Percentiles rank a stretch among this genome's conserved stretches.
These are phyloP conservation scores for Copidosoma floridanum DNA, from an alignment of 1,140 invertebrate species.

Conservation along the genomic window DNA sequence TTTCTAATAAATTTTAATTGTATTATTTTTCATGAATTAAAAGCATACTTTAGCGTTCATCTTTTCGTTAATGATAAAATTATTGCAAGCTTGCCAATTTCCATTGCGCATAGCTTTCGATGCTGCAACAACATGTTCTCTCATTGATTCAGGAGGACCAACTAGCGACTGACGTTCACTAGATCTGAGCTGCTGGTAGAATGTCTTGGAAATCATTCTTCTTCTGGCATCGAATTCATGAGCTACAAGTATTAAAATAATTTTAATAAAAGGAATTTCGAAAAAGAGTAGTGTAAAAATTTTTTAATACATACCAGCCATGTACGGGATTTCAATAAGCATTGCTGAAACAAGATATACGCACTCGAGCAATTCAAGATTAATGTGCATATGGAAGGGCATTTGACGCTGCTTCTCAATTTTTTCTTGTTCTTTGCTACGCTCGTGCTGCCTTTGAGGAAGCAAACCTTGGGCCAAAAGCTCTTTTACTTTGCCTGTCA, in stretches of 20 bases:
- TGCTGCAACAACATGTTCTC: slow-evolving; percentile 98
- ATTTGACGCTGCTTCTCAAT: slow-evolving; percentile 97
- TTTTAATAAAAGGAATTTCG: not conserved
- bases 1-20: not conserved
- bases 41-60: slow-evolving; percentile 92
- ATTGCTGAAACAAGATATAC: slow-evolving; percentile 98
- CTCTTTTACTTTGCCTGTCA: slow-evolving; percentile 96
- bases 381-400: slow-evolving; percentile 99
- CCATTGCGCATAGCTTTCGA: slow-evolving; percentile 98
- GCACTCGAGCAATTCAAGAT: slow-evolving; percentile 96
- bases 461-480: slow-evolving; percentile 89
- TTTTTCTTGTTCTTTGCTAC: slow-evolving; percentile 96
- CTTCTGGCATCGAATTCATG: slow-evolving; percentile 96
- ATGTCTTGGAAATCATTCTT: slow-evolving; percentile 98
- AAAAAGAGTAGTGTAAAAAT: not conserved
- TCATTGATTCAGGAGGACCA: slow-evolving; percentile 98
- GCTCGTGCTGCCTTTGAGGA: slow-evolving; percentile 87
- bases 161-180: slow-evolving; percentile 94
- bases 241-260: slow-evolving; percentile 57
- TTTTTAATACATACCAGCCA: slow-evolving; percentile 71
- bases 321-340: slow-evolving; percentile 98
- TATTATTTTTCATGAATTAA: slow-evolving; percentile 2
- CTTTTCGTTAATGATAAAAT: slow-evolving; percentile 98
- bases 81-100: slow-evolving; percentile 93
- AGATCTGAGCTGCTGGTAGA: slow-evolving; percentile 95